Evolutionary conservation across 2,113 vertebrate species (phyloP).

Genomic region (Platycercus adscitus): DNA sequence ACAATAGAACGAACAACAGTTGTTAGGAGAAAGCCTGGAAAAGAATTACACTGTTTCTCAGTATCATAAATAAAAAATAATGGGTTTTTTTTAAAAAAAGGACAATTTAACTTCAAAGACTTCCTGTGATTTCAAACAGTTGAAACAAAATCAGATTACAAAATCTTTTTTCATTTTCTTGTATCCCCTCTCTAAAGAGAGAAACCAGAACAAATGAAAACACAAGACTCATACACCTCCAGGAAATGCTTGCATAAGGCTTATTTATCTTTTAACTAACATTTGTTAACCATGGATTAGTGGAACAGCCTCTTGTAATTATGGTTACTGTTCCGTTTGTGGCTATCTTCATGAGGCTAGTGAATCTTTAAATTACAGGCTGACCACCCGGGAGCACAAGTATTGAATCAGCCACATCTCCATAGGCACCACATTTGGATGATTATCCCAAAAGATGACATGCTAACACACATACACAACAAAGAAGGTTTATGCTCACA

Average conservation of each 20-base stretch:
- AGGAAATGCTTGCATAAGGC: constrained; percentile 63
- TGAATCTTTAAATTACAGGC: constrained; percentile 80
- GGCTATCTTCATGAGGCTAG: constrained; percentile 76
- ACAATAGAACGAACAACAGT: not conserved
- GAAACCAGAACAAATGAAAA: constrained; percentile 56
- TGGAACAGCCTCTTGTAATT: constrained; percentile 77
- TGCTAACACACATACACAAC: constrained; percentile 38
- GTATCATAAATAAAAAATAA: constrained; percentile 47
- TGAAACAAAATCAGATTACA: constrained; percentile 61
- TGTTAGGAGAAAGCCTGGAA: not conserved
- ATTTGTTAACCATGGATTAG: constrained; percentile 77
- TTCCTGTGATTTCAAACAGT: constrained; percentile 38
- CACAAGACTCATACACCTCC: constrained; percentile 31
- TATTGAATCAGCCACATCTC: constrained; percentile 71
- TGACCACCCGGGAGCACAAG: constrained; percentile 78
- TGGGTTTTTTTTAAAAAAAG: not conserved
- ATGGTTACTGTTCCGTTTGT: constrained; percentile 74
- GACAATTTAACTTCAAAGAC: constrained; percentile 61
- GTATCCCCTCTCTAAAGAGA: not conserved
- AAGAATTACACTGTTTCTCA: not conserved
- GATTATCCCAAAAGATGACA: constrained; percentile 72
- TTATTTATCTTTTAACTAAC: constrained; percentile 78
- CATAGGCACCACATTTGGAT: constrained; percentile 69
- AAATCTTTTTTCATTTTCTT: not conserved
- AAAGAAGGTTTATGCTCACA: constrained; percentile 61